Evolutionary conservation across 37 sponge, comb jelly and placozoan species (phyloP).

Genomic region (Oscarella lobularis): DNA sequence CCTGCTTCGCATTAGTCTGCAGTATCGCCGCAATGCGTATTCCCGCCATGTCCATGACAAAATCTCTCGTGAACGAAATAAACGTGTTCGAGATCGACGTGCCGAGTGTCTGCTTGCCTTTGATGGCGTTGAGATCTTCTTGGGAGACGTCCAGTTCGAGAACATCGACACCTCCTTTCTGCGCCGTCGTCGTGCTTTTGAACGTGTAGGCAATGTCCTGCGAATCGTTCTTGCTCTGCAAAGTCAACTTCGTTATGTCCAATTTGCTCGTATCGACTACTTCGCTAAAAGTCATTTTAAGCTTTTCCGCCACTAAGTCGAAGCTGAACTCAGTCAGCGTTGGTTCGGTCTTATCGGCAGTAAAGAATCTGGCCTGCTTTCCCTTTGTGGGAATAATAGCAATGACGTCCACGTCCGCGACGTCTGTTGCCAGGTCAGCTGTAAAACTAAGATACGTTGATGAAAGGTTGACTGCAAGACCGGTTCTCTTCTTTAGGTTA

Average conservation of each 20-base stretch:
- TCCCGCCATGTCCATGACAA: constrained; percentile 42
- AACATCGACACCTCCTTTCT: background rate
- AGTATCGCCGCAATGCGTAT: constrained; percentile 42
- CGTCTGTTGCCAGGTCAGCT: constrained; percentile 34
- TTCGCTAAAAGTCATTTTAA: constrained; percentile 60
- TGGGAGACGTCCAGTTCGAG: constrained; percentile 34
- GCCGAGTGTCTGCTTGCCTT: constrained; percentile 30
- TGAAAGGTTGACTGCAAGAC: constrained; percentile 31
- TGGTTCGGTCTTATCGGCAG: constrained; percentile 32
- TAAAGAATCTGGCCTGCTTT: constrained; percentile 10
- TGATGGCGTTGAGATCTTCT: constrained; percentile 57
- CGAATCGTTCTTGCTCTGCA: constrained; percentile 26
- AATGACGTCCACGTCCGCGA: constrained; percentile 30
- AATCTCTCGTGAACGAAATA: constrained; percentile 24
- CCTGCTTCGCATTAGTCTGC: constrained; percentile 16
- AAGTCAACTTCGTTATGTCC: constrained; percentile 35
- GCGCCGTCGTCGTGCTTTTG: background rate
- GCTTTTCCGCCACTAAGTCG: constrained; percentile 30
- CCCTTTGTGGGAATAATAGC: constrained; percentile 8
- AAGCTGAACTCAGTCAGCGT: constrained; percentile 23
- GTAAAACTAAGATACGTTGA: constrained; percentile 50
- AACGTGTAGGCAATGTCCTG: background rate
- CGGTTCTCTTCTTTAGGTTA: constrained; percentile 47
- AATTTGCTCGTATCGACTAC: constrained; percentile 39
- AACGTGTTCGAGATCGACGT: constrained; percentile 39